phyloP scores from a whole-genome alignment of 2,888 invertebrate genomes.

The Fissipunctia ypsillon region DNA sequence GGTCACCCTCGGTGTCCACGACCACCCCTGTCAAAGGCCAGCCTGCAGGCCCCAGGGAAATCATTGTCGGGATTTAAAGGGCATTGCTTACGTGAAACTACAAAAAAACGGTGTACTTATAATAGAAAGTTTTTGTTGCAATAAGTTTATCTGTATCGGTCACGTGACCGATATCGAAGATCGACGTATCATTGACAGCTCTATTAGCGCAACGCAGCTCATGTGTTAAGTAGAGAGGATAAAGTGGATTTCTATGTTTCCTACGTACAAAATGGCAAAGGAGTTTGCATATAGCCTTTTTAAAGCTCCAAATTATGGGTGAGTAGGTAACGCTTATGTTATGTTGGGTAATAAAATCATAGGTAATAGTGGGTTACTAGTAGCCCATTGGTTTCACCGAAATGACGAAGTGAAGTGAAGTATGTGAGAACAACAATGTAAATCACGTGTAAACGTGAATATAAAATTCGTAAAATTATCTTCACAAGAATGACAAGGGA shows the following conservation, averaged over 20 bases:
- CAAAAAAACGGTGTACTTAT: conserved; percentile 86
- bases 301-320: conserved; percentile 1
- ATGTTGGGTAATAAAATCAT: neutral
- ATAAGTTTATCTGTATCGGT: conserved; percentile 80
- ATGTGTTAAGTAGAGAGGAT: conserved; percentile 39
- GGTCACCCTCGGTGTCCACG: conserved; percentile 86
- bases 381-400: neutral
- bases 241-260: conserved; percentile 18
- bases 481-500: neutral
- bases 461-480: conserved; percentile 1
- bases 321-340: neutral
- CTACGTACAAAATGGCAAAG: neutral
- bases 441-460: conserved; percentile 18
- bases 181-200: conserved; percentile 69
- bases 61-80: conserved; percentile 91
- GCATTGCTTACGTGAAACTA: conserved; percentile 87
- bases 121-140: conserved; percentile 81
- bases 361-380: neutral
- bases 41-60: conserved; percentile 87
- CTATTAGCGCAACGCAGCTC: conserved; percentile 61
- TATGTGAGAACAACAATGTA: conserved; percentile 20
- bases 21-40: conserved; percentile 89
- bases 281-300: neutral
- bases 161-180: conserved; percentile 79
- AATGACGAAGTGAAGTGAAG: conserved; percentile 6